A percentile compares a stretch with the other conserved stretches of the same genome.
Evolutionary conservation across 2,797 vertebrate genomes (phyloP).

Genomic region (Crocodylus rhombifer): DNA sequence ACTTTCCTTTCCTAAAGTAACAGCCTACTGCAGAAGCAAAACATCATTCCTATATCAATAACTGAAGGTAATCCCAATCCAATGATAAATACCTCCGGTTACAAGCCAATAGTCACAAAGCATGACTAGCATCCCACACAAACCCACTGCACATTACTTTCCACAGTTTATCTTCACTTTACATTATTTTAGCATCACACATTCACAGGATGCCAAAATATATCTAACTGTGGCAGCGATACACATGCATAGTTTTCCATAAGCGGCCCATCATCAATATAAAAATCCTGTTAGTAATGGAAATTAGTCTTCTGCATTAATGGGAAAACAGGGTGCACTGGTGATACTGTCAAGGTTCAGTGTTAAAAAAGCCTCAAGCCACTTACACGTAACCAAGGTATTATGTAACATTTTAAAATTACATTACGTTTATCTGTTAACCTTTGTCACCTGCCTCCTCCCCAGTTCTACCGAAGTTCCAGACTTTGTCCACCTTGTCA

Average conservation of each 20-base stretch:
- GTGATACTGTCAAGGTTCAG: not conserved
- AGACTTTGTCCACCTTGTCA: no score
- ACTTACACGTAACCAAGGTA: not conserved
- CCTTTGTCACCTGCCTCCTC: not conserved
- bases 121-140: not conserved
- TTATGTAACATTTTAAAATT: not conserved
- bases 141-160: not conserved
- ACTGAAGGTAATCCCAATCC: not conserved
- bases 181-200: not conserved
- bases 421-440: not conserved
- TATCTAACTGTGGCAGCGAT: not conserved
- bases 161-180: not conserved
- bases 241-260: not conserved
- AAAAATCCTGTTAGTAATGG: not conserved
- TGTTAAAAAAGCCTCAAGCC: not conserved
- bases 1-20: not conserved
- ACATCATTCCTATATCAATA: not conserved
- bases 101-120: not conserved
- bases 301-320: not conserved
- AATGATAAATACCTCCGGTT: not conserved
- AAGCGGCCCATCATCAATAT: not conserved
- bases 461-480: no score
- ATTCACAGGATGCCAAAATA: not conserved
- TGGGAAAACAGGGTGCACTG: not conserved
- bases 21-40: not conserved